Percentiles rank a stretch among this genome's conserved stretches.
These are phyloP conservation scores for Felis catus DNA, from an alignment of 2,113 vertebrate species.

Conservation along the genomic window DNA sequence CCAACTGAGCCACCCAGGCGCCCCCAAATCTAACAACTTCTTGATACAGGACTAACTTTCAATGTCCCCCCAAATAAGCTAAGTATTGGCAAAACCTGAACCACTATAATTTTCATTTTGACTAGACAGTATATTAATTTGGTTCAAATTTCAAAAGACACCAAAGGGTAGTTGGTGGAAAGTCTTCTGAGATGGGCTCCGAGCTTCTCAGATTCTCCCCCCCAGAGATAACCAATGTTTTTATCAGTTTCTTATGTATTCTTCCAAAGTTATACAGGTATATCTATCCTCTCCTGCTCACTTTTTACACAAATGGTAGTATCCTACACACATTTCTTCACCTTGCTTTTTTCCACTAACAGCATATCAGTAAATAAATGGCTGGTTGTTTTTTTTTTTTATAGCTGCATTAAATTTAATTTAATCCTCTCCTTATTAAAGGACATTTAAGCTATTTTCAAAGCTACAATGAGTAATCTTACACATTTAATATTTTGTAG, in stretches of 20 bases:
- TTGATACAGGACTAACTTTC: background rate
- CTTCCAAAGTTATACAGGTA: background rate
- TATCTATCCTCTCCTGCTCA: background rate
- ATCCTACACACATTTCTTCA: background rate
- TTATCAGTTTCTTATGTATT: background rate
- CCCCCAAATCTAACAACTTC: background rate
- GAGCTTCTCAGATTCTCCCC: background rate
- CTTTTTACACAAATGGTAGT: background rate
- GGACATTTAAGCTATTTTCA: background rate
- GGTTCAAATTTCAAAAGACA: conserved; percentile 24
- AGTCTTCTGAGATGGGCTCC: background rate
- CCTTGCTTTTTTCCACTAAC: conserved; percentile 1
- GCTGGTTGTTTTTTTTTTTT: background rate
- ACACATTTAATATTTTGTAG: background rate
- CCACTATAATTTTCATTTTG: background rate
- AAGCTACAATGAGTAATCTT: background rate
- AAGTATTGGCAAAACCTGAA: background rate
- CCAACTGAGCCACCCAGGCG: no score
- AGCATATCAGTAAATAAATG: background rate
- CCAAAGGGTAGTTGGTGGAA: background rate
- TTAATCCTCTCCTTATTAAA: background rate
- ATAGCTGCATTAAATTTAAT: background rate
- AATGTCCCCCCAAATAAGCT: background rate
- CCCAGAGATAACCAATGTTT: background rate
- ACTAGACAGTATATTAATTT: background rate